Conservation (phyloP, 2,797 vertebrate genomes). For the Valencia hispanica region DNA sequence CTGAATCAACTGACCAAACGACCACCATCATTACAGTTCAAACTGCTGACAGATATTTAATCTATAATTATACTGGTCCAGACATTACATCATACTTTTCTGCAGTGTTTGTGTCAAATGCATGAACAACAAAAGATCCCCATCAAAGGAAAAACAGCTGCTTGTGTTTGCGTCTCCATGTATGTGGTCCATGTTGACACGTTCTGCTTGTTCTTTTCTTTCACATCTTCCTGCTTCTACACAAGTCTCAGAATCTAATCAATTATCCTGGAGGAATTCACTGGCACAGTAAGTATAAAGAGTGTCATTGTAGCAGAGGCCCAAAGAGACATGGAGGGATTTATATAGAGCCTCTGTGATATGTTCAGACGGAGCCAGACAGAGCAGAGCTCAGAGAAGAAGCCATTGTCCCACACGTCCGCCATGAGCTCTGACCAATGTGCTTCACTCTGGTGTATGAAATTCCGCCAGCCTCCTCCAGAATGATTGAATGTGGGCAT, state of each 20-base stretch:
- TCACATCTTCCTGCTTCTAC: conserved; percentile 59
- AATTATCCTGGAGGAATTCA: conserved; percentile 71
- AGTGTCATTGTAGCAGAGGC: conserved; percentile 68
- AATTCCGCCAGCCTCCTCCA: conserved; percentile 71
- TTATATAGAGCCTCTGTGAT: conserved; percentile 74
- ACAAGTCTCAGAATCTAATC: conserved; percentile 67
- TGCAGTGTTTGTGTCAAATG: conserved; percentile 20
- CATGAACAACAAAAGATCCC: conserved; percentile 31
- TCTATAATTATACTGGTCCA: conserved; percentile 24
- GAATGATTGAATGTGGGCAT: conserved; percentile 40
- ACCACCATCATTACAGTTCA: not conserved
- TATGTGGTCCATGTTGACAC: conserved; percentile 44
- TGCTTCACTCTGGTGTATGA: conserved; percentile 65
- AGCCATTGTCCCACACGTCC: conserved; percentile 74
- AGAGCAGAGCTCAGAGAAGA: conserved; percentile 62
- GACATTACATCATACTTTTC: conserved; percentile 20
- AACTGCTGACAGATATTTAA: conserved; percentile 8
- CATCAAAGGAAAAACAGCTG: conserved; percentile 45
- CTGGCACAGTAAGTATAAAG: conserved; percentile 70
- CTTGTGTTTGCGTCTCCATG: conserved; percentile 44
- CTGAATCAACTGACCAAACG: not conserved
- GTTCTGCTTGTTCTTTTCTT: conserved; percentile 48
- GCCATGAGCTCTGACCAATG: conserved; percentile 52
- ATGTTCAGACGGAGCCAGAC: conserved; percentile 59
- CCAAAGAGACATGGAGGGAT: conserved; percentile 74